Evolutionary conservation across 2,888 invertebrate species (phyloP).

Genomic region (Drepana falcataria): DNA sequence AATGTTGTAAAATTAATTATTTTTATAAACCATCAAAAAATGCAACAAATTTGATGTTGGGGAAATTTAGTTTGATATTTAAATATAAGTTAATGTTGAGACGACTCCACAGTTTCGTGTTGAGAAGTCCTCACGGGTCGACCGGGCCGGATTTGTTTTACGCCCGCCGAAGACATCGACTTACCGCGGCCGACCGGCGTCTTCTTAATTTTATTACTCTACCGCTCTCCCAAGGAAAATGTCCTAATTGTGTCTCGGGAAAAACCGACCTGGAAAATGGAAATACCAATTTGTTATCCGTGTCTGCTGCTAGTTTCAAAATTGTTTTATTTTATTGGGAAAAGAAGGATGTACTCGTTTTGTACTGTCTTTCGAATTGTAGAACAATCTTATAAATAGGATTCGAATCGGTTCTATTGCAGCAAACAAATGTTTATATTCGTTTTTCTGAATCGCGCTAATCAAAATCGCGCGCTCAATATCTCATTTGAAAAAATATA

Average conservation of each 20-base stretch:
- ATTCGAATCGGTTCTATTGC: too few relatives aligned
- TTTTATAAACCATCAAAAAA: too few relatives aligned
- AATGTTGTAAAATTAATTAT: too few relatives aligned
- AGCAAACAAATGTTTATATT: too few relatives aligned
- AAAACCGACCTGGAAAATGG: conserved; percentile 58
- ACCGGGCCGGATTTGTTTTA: conserved; percentile 72
- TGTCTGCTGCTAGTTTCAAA: conserved; percentile 11
- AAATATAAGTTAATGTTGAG: background rate
- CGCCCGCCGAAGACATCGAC: conserved; percentile 68
- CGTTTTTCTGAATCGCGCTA: too few relatives aligned
- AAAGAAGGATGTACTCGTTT: too few relatives aligned
- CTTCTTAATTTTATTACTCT: conserved; percentile 77
- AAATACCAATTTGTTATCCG: conserved; percentile 55
- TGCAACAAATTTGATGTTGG: too few relatives aligned
- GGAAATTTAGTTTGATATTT: too few relatives aligned
- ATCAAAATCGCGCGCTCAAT: too few relatives aligned
- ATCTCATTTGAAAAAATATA: too few relatives aligned
- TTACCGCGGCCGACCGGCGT: conserved; percentile 62
- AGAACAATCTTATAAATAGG: background rate
- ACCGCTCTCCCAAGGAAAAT: conserved; percentile 54
- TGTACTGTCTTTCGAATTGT: too few relatives aligned
- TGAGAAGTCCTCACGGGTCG: conserved; percentile 37
- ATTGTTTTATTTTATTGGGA: background rate
- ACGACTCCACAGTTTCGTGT: conserved; percentile 34
- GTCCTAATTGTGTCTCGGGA: conserved; percentile 72